These are phyloP conservation scores for Fopius arisanus DNA, from an alignment of 1,140 invertebrate genomes.

Conservation along the genomic window DNA sequence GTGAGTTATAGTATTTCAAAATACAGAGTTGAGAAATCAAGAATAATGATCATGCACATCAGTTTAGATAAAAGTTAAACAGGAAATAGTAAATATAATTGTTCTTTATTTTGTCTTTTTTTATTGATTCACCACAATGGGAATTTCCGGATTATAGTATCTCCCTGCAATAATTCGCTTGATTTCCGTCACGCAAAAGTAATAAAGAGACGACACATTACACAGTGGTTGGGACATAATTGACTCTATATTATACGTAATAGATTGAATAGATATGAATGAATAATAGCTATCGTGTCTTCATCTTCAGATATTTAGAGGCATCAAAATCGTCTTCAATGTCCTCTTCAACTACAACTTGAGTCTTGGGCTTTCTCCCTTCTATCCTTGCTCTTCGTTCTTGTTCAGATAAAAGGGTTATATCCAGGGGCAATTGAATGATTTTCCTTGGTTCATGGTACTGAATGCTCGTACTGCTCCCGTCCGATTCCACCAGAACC, in stretches of 20 bases:
- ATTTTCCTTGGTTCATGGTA: constrained; percentile 86
- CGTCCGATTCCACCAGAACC: constrained; percentile 79
- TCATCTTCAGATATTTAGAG: constrained; percentile 77
- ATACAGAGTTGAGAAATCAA: too few relatives aligned
- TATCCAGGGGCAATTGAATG: constrained; percentile 83
- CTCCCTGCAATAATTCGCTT: too few relatives aligned
- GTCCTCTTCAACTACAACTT: constrained; percentile 75
- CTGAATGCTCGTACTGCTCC: constrained; percentile 81
- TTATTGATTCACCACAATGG: too few relatives aligned
- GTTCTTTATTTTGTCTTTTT: too few relatives aligned
- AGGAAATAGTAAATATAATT: too few relatives aligned
- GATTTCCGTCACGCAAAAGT: background rate
- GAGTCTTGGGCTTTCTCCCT: constrained; percentile 77
- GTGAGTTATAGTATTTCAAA: too few relatives aligned
- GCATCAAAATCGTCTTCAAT: constrained; percentile 81
- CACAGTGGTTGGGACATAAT: background rate
- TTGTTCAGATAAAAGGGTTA: constrained; percentile 73
- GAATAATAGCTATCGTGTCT: constrained; percentile 67
- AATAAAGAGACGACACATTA: background rate
- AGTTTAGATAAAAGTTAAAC: too few relatives aligned
- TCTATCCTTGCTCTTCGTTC: constrained; percentile 73
- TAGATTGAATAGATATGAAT: background rate
- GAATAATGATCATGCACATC: too few relatives aligned
- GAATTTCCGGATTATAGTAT: too few relatives aligned
- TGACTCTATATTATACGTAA: constrained; percentile 7